Base-by-base conservation (phyloP, 2,888 invertebrate genomes). In the Pherbina coryleti region DNA sequence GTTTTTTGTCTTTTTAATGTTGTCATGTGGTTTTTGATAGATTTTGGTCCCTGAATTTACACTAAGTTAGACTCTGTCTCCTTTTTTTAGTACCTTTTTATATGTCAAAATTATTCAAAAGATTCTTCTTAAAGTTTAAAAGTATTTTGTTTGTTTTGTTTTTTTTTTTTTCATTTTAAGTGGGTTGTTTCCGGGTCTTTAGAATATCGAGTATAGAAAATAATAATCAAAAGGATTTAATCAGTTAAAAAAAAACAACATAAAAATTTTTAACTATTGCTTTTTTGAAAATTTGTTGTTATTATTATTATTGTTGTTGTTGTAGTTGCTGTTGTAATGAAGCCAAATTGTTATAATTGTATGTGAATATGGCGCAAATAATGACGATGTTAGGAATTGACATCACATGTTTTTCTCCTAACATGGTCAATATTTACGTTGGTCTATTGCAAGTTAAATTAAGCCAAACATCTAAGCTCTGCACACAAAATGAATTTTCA, bases 291-390 rank as follows among this genome's bases (percentile, higher is more conserved):
- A 11, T 67, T 25, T 67, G 37, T 37, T 49, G 49, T 49, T 53
- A 25, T 22, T 51, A 53, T 25, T 53, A n/a, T 44, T 37, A 28
- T 60, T 44, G 49, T 82, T 80, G 31, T 69, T 80, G 67, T 76
- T 75, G 55, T 28, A 75, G 55, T 78, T 75, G 76, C 78, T 81
- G 71, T 83, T 83, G 80, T 81, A 82, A 81, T 79, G 77, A 73
- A 81, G 80, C 81, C 83, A 81, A 83, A 82, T 80, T 80, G 78
- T 80, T 71, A 74, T 51, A 69, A 57, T 72, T 74, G 74, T 57
- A 86, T 88, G 88, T 88, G 88, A 88, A 88, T 86, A 87, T 88
- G 88, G 88, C 88, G 88, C 86, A 88, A 88, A 88, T 88, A 87
- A 82, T 87, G 87, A 83, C 83, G 81, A 83, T 84, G 82, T 84